Evolutionary conservation across 2,113 vertebrate genomes (phyloP), one percentile per base, ranked within the genome.

Genomic region (Morone saxatilis): DNA sequence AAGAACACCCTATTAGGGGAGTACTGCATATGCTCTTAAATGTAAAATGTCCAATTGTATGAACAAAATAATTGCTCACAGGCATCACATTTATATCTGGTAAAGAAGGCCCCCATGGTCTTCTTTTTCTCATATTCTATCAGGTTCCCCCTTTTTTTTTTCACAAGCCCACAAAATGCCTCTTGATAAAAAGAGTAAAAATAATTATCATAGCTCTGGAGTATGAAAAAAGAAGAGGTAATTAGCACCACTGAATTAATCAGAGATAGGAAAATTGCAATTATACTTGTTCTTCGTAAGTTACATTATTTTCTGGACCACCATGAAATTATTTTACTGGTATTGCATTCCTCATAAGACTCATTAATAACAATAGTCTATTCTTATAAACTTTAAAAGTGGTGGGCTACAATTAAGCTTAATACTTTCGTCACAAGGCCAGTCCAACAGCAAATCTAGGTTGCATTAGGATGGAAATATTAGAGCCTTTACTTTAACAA

Each of bases 201-300:
- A 89, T 86, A 92, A 93, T 93, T 86, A 90, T 86, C 89, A 62
- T 65, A 81, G 74, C 74, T 86, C 76, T 66, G 22, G 43, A 81
- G 56, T 60, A 53, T 65, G 54, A 75, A 79, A 71, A 85, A 83
- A 88, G 47, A 90, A 68, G 76, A 77, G 78, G 90, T 92, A 91
- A 93, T 94, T 94, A 94, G 90, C 80, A 80, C 57, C 38, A 85
- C 68, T 90, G 90, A 93, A 92, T 94, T 94, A 94, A 94, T 94
- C 92, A 90, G 74, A 76, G 87, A 87, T 90, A 88, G 89, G 87
- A 87, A 94, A 89, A 92, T 90, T 90, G 89, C 91, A 93, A 93
- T 93, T 93, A 86, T 87, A 84, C 89, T 86, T 89, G 79, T 91
- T 92, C 88, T 83, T 91, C 90, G 92, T 92, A 90, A 90, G 87